A percentile compares a stretch with the other conserved stretches of the same genome.
phyloP scores from a whole-genome alignment of 2,888 invertebrate genomes.

The Nomada flava region DNA sequence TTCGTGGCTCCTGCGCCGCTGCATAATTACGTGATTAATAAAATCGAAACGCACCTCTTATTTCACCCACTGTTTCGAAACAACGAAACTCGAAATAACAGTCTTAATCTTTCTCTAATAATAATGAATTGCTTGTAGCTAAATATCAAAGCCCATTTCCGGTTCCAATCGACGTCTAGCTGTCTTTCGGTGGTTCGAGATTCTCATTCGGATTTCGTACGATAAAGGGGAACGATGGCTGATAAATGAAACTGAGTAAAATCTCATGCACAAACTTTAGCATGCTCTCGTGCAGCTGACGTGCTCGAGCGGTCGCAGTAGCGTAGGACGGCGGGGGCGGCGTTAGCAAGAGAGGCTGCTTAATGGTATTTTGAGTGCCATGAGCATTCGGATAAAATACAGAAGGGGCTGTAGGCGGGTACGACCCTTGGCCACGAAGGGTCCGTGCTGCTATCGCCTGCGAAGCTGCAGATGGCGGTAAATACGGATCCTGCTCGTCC shows the following conservation, averaged over 20 bases:
- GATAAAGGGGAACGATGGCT: conserved; percentile 52
- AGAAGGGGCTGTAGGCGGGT: conserved; percentile 87
- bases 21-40: conserved; percentile 1
- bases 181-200: too few species aligned
- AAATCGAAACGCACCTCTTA: not conserved
- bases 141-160: not conserved
- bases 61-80: too few species aligned
- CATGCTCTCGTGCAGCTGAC: conserved; percentile 85
- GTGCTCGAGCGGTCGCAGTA: conserved; percentile 85
- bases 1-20: not conserved
- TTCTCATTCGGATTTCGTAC: not conserved
- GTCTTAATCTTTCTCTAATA: not conserved
- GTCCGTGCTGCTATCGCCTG: conserved; percentile 88
- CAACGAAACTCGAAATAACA: not conserved
- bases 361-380: conserved; percentile 86
- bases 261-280: conserved; percentile 85
- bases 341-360: conserved; percentile 85
- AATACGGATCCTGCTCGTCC: conserved; percentile 93
- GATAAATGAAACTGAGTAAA: conserved; percentile 74
- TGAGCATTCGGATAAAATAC: conserved; percentile 84
- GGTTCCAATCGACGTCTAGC: not conserved
- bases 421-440: conserved; percentile 90
- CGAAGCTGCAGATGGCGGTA: conserved; percentile 87
- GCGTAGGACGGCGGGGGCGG: conserved; percentile 88
- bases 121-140: not conserved